Base-by-base conservation (phyloP, 2,797 vertebrate species). In the Salarias fasciatus region DNA sequence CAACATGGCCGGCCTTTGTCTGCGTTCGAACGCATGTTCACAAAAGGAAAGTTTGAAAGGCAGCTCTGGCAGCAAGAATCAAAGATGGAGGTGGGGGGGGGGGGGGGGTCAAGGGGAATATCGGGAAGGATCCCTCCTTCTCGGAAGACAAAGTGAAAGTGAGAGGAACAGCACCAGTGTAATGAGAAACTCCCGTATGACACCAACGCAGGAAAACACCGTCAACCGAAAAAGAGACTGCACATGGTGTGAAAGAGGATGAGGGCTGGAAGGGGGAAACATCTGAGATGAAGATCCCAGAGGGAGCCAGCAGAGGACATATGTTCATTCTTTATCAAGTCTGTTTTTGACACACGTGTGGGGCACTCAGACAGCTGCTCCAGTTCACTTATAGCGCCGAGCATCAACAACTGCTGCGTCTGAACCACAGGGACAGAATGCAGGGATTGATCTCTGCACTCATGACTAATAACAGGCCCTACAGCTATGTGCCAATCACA, bases 351-450 rank as follows among this genome's bases (percentile, higher is more conserved):
- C 41, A 49, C 65, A 52, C 55, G 15, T 44, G 69, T 65, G 51
- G 47, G 31, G 11, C 52, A 61, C 70, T 55, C 51, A 30, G 50
- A 72, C 86, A 88, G 82, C 86, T 89, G 88, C 65, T 63, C 38
- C 6, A 56, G 53, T 15, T 68, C 48, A 79, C 71, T 85, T 80
- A 71, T 65, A 83, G 71, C 57, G 49, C 62, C 66, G 4, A 42
- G 45, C 55, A 71, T 79, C 11, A 54, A 60, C 69, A 69, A 75
- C 66, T 78, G 76, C 46, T 59, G 6, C 11, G 18, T 49, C 69
- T 53, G 33, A 8, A 13, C 37, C 54, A 54, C 33, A 45, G 10
- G 8, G 13, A 45, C 0, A 14, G 31, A 61, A 53, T 15, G 24
- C 18, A 52, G 35, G 36, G 52, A 73, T n/a, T 53, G 42, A 61